phyloP scores from a whole-genome alignment of 2,888 invertebrate genomes.

The Carpatolechia fugitivella region DNA sequence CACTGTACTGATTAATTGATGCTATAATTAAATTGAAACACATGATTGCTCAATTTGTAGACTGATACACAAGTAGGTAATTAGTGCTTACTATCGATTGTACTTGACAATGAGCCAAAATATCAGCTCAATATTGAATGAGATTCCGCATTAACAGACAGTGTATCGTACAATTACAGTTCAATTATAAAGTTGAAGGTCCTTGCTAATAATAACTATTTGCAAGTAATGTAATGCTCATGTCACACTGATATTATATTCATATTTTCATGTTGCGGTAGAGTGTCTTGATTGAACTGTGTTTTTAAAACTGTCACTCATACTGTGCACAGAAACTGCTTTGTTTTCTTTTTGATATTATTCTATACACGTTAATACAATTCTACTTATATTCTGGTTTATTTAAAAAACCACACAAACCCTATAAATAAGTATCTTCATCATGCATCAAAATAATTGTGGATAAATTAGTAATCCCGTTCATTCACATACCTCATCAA shows the following conservation, averaged over 20 bases:
- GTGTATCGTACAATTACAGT: slow-evolving; percentile 11
- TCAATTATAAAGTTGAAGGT: slow-evolving; percentile 14
- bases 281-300: too few species aligned
- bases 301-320: too few species aligned
- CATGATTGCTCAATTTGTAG: not conserved
- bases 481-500: too few species aligned
- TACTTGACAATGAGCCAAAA: slow-evolving; percentile 21
- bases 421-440: too few species aligned
- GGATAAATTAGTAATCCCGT: too few species aligned
- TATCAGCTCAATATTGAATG: slow-evolving; percentile 2
- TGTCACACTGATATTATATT: not conserved
- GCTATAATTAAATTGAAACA: not conserved
- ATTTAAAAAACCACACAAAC: too few species aligned
- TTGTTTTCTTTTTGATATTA: too few species aligned
- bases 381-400: too few species aligned
- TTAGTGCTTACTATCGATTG: slow-evolving; percentile 4
- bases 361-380: too few species aligned
- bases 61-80: not conserved
- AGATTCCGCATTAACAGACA: slow-evolving; percentile 5
- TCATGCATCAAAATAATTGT: too few species aligned
- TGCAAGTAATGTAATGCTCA: not conserved
- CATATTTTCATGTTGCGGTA: not conserved
- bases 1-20: not conserved
- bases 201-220: slow-evolving; percentile 9
- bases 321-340: too few species aligned